Percentiles rank a stretch among this genome's conserved stretches.
Evolutionary conservation across 1,140 invertebrate species (phyloP).

Genomic region (Cydia amplana): DNA sequence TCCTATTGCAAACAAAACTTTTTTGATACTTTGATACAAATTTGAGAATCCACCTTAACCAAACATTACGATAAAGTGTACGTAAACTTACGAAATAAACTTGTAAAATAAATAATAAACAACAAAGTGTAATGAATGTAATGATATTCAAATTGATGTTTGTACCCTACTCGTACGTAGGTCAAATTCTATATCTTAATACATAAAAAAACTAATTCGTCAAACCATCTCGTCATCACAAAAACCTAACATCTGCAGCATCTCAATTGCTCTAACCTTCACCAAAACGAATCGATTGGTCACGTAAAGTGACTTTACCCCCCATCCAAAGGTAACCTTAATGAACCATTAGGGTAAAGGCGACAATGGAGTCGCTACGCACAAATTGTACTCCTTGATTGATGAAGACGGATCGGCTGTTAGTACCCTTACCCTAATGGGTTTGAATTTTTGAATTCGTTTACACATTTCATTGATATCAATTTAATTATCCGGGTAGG

Average conservation of each 20-base stretch:
- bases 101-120: too few relatives aligned
- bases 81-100: too few relatives aligned
- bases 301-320: conserved; percentile 8
- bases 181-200: too few relatives aligned
- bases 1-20: too few relatives aligned
- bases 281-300: conserved; percentile 39
- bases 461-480: not conserved
- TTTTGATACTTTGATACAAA: too few relatives aligned
- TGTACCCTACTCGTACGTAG: too few relatives aligned
- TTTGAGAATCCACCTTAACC: too few relatives aligned
- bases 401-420: conserved; percentile 39
- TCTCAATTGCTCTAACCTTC: conserved; percentile 18
- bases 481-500: conserved; percentile 14
- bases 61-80: too few relatives aligned
- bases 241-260: conserved; percentile 6
- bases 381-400: conserved; percentile 37
- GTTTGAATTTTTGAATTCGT: not conserved
- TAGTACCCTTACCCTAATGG: conserved; percentile 11
- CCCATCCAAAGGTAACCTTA: conserved; percentile 32
- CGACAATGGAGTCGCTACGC: conserved; percentile 33
- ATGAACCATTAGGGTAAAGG: conserved; percentile 35
- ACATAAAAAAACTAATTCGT: not conserved
- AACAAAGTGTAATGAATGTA: too few relatives aligned
- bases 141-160: too few relatives aligned
- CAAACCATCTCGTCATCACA: not conserved